Evolutionary conservation across 1,140 invertebrate genomes (phyloP), one percentile per base, ranked within the genome.

Genomic region (Hycleus cichorii): DNA sequence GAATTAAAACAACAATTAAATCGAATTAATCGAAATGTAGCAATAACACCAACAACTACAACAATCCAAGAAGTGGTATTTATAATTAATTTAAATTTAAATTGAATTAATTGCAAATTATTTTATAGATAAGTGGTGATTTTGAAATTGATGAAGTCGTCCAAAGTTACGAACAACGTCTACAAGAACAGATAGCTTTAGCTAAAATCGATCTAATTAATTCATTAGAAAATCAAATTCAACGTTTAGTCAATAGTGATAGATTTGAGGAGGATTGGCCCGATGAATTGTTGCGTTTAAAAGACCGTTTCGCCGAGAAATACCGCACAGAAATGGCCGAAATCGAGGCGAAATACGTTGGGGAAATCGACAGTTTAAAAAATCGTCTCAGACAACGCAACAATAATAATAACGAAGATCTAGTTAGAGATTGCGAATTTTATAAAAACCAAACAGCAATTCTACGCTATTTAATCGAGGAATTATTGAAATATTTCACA

Each of bases 401-500:
- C 5, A 64, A 62, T 58, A 27, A 63, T 11, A 60, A 68, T n/a
- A 67, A 70, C 25, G n/a, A 64, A 3, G 67, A 69, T 18, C 40
- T 71, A n/a, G 49, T 67, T 4, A 67, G 64, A 64, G 70, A 72
- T 53, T 60, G 84, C 57, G 83, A 86, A 70, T 76, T 74, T 26
- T 69, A 85, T 39, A 78, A 77, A 50, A 81, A 78, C 49, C 78
- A 80, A 51, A 81, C 80, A 26, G 47, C 69, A 3, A 80, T 76
- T 27, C 72, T 87, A 4, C 80, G 82, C 52, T 76, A 77, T 54
- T 76, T 85, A 6, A 74, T 89, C 26, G 74, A 77, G 6, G 83
- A 88, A 63, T 73, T 90, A 61, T 77, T 86, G 27, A 82, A 82
- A 58, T 89, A 88, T 71, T 86, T 88, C 64, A 79, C 78, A 2